These are phyloP conservation scores for Zosterops borbonicus DNA, from an alignment of 2,113 vertebrate genomes.

Conservation along the genomic window DNA sequence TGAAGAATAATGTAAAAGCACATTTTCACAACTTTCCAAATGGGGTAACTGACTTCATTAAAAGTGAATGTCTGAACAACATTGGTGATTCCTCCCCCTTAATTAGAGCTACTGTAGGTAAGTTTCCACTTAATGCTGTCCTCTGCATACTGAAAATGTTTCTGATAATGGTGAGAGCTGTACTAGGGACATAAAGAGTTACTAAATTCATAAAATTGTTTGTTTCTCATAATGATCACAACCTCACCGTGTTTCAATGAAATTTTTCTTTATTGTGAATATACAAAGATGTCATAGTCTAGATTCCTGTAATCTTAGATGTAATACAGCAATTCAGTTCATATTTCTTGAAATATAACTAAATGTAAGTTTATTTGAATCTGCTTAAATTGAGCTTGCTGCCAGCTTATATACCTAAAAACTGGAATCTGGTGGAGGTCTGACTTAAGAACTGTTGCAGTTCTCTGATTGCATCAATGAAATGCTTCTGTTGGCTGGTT, in stretches of 20 bases:
- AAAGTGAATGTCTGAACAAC: conserved; percentile 93
- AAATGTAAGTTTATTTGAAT: background rate
- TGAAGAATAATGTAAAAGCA: conserved; percentile 98
- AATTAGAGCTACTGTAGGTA: conserved; percentile 96
- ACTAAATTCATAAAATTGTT: background rate
- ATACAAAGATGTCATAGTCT: background rate
- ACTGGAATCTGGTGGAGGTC: background rate
- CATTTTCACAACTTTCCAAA: conserved; percentile 97
- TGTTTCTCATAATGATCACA: background rate
- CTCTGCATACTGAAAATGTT: background rate
- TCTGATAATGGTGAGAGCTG: background rate
- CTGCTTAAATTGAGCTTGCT: background rate
- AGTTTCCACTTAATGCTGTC: conserved; percentile 54
- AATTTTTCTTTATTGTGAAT: background rate
- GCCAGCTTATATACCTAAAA: background rate
- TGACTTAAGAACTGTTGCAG: background rate
- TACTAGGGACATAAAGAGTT: background rate
- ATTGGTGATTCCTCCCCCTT: conserved; percentile 96
- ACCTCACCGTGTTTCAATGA: background rate
- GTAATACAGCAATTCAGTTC: background rate
- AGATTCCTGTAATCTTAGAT: background rate
- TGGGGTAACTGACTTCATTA: conserved; percentile 95
- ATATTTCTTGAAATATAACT: background rate
- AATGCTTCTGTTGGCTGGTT: background rate
- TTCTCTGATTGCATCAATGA: background rate